Percentiles rank a stretch among this genome's conserved stretches.
Conservation (phyloP, 37 sponge, comb jelly and placozoan genomes). For the Geodia barretti region DNA sequence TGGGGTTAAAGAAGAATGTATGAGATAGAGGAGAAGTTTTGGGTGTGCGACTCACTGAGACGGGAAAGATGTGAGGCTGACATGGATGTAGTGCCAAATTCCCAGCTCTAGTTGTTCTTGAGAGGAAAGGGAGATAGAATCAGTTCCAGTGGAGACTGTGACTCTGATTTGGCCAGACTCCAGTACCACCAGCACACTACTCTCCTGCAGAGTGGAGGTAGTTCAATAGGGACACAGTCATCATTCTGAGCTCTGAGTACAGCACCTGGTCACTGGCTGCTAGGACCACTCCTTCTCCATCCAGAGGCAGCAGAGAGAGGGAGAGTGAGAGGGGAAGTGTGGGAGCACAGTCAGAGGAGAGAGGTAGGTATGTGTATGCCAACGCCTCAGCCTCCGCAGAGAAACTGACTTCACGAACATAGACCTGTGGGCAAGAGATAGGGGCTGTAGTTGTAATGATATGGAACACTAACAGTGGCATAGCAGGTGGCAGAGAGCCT, state of each 20-base stretch:
- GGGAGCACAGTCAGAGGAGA: constrained; percentile 2
- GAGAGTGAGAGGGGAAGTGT: background rate
- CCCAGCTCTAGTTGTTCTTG: background rate
- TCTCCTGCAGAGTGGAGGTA: too few relatives aligned
- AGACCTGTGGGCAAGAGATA: background rate
- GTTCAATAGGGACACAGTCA: too few relatives aligned
- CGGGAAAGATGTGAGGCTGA: background rate
- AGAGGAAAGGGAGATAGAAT: background rate
- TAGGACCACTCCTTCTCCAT: constrained; percentile 1
- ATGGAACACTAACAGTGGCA: constrained; percentile 29
- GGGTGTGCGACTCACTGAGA: background rate
- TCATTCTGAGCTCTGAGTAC: background rate
- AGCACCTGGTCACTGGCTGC: constrained; percentile 7
- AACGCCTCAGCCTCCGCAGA: background rate
- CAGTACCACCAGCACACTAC: constrained; percentile 9
- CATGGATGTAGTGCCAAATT: constrained; percentile 26
- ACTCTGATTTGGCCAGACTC: background rate
- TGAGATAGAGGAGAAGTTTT: background rate
- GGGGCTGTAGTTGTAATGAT: too few relatives aligned
- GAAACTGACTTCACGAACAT: background rate
- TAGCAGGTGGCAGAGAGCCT: constrained; percentile 43
- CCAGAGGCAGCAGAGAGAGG: constrained; percentile 19
- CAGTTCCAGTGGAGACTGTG: background rate
- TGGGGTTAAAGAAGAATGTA: background rate
- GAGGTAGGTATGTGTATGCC: background rate